phyloP scores from a whole-genome alignment of 1,140 invertebrate species.

The Ericerus pela region DNA sequence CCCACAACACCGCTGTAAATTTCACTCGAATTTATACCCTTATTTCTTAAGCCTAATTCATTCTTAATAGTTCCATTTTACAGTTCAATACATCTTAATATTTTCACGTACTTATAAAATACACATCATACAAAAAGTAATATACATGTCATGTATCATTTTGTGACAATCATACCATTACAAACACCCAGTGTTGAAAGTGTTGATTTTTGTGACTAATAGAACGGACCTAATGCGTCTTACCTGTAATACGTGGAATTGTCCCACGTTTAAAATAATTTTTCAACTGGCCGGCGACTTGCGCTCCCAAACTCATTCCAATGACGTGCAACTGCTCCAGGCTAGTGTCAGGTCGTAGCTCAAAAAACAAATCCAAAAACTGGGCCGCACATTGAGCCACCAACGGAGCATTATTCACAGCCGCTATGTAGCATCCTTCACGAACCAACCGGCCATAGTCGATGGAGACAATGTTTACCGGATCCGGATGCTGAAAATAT shows the following conservation, averaged over 20 bases:
- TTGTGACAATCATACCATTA: too few relatives aligned
- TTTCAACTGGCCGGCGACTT: slow-evolving; percentile 51
- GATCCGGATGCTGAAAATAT: slow-evolving; percentile 35
- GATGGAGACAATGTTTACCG: slow-evolving; percentile 42
- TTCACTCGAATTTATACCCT: too few relatives aligned
- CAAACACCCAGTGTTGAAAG: too few relatives aligned
- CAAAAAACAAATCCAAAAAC: slow-evolving; percentile 29
- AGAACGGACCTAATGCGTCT: not conserved
- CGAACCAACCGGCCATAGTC: slow-evolving; percentile 44
- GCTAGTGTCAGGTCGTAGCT: slow-evolving; percentile 27
- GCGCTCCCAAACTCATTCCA: slow-evolving; percentile 59
- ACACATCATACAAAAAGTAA: too few relatives aligned
- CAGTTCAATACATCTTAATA: not conserved
- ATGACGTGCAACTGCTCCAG: slow-evolving; percentile 45
- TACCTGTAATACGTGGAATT: slow-evolving; percentile 31
- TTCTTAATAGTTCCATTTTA: not conserved
- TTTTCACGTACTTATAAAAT: too few relatives aligned
- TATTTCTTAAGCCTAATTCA: not conserved
- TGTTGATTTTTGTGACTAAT: too few relatives aligned
- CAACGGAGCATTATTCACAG: slow-evolving; percentile 37
- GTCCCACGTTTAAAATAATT: slow-evolving; percentile 27
- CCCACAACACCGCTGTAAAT: too few relatives aligned
- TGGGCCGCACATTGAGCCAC: slow-evolving; percentile 37
- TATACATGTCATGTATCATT: too few relatives aligned
- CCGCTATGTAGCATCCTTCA: slow-evolving; percentile 41